Base-by-base conservation (phyloP, 2,888 invertebrate genomes). In the Calephelis perditalis region DNA sequence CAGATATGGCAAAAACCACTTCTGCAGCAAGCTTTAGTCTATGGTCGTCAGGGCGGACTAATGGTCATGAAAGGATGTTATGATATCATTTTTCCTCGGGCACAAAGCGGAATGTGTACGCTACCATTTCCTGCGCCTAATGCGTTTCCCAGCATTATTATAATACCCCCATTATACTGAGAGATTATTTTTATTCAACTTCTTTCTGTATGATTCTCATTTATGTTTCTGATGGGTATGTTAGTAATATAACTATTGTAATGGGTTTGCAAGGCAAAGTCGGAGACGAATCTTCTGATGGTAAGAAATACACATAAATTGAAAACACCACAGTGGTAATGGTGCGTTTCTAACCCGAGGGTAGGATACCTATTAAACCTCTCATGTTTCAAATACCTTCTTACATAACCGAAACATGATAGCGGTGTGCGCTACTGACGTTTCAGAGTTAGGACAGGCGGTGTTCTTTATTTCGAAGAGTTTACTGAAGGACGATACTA, bases 1-100 rank as follows among this genome's bases (percentile, higher is more conserved):
- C 40, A 40, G 15, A 26, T 46, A 15, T 40, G 12, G 37, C 37
- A 49, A 59, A 40, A 40, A 55, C 12, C 58, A 35, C 46, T 37
- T 59, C 63, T 60, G 46, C 5, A 9, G 1, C 36, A 9, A 55
- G 7, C 7, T 26, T 26, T 65, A 60, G 55, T 82, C 81, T 78
- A 46, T 78, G 78, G 26, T 46, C 63, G 56, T 58, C 63, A 69
- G 78, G 81, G 79, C 81, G 82, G 84, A 80, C 82, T 82, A 80
- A 81, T 81, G 83, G 82, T 81, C 82, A 84, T 84, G 86, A 60
- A 86, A 84, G 85, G 85, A 86, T 88, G 89, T 86, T 86, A 86
- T 83, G 81, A 89, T 85, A 84, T 87, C 88, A 90, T 88, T 89
- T 88, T 86, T 86, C 86, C 76, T 77, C 75, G 71, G 66, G 72